Percentiles rank a stretch among this genome's conserved stretches.
These are phyloP conservation scores for Tribolium madens DNA, from an alignment of 1,140 invertebrate species.

Conservation along the genomic window DNA sequence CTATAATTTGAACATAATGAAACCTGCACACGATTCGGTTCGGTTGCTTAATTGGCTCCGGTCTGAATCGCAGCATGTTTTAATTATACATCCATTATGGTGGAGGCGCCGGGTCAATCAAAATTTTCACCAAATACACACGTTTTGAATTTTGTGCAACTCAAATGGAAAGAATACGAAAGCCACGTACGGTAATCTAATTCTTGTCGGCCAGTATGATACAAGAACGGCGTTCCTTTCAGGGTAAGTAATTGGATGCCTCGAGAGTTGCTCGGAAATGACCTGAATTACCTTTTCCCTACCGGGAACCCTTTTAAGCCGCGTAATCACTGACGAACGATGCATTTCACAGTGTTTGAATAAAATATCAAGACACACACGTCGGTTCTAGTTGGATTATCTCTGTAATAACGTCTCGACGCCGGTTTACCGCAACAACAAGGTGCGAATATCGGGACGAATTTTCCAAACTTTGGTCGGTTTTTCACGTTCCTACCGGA, in stretches of 20 bases:
- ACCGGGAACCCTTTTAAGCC: constrained; percentile 32
- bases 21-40: constrained; percentile 30
- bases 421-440: constrained; percentile 16
- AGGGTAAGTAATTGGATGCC: constrained; percentile 33
- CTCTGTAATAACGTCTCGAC: constrained; percentile 25
- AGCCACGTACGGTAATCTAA: background rate
- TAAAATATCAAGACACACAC: constrained; percentile 37
- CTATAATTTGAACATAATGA: constrained; percentile 19
- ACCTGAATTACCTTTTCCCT: constrained; percentile 33
- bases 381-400: constrained; percentile 28
- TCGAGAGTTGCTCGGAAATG: constrained; percentile 30
- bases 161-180: background rate
- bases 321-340: constrained; percentile 38
- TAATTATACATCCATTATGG: constrained; percentile 35
- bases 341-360: constrained; percentile 31
- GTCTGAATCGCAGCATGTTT: constrained; percentile 7
- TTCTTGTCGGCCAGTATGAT: constrained; percentile 6
- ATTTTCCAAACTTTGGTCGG: background rate
- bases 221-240: constrained; percentile 27
- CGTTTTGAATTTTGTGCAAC: background rate
- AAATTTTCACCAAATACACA: constrained; percentile 8
- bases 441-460: constrained; percentile 4
- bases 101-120: constrained; percentile 27
- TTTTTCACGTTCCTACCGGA: constrained; percentile 7
- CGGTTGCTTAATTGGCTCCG: constrained; percentile 37